Base-by-base conservation (phyloP, 1,140 invertebrate genomes). In the Aphelenchoides avenae region DNA sequence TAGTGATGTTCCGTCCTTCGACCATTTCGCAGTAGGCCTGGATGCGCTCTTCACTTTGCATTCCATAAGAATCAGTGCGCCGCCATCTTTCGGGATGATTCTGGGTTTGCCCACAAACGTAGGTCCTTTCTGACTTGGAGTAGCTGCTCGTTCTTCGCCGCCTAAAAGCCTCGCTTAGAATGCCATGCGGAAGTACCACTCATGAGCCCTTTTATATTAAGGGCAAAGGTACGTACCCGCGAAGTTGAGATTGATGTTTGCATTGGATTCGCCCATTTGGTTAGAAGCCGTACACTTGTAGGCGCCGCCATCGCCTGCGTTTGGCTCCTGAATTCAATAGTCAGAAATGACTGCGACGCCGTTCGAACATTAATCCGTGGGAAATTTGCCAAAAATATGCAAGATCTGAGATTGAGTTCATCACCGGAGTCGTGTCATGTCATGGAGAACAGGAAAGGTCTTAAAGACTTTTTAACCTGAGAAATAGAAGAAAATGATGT, bases 231-330 rank as follows among this genome's bases (percentile, higher is more conserved):
- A 80, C 80, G 83, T 89, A 91, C 89, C 90, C 89, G 92, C 89
- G 84, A 97, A 95, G 80, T 98, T 98, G 67, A 98, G 86, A 68
- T 91, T 89, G 82, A 99, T 97, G 83, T 97, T 99, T 66, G 94
- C 94, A 84, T 97, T 98, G 80, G 90, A 94, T 84, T 98, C 93
- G 79, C 94, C 94, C 79, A 87, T 87, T 78, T 87, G 86, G 85
- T 99, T 99, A 82, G 91, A 89, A 57, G 93, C 94, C 80, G 95
- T 97, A 83, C 92, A 97, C 75, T 92, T 86, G 82, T 97, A 99
- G 79, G 91, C 90, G 57, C 94, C 94, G 66, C 91, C 92, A 79
- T 99, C 94, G 73, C 88, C 86, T 74, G 86, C 86, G 48, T 87
- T 89, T 26, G 94, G 93, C 81, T 91, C 90, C 82, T 83, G 56